Evolutionary conservation across 1,140 invertebrate genomes (phyloP), one percentile per base, ranked within the genome.

Genomic region (Xylocopa sonorina): DNA sequence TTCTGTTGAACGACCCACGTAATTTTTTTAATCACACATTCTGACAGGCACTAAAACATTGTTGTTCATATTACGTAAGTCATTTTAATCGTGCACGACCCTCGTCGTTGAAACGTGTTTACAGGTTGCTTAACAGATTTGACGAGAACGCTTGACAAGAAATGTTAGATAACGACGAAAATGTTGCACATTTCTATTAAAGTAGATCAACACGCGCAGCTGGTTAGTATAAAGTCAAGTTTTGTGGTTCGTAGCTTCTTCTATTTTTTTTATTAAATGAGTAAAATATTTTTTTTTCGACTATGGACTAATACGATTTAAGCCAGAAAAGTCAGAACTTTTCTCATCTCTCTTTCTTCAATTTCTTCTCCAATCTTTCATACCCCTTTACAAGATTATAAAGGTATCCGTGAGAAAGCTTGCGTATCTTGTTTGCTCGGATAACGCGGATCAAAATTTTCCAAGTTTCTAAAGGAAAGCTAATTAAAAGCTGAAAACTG

Each of bases 21-120:
- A 53, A 27, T 77, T 80, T 62, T 57, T 68, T 62, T 66, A 10
- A 7, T 24, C 12, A 43, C 21, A 41, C 71, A 68, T 76, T 80
- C 46, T 38, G 32, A 66, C 60, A 67, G 48, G 46, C 57, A 53
- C 16, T 18, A 41, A 53, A 63, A 73, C 34, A 32, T 16, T 29
- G n/a, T 29, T 41, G 14, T 32, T 50, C 24, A 21, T 32, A 21
- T 75, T 75, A 53, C 43, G 34, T 32, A 75, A 75, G n/a, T 18
- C 34, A 9, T 2, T 53, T 53, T 18, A 32, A 53, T 64, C 27
- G 9, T 21, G 24, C 24, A 21, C 10, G 9, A 60, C 18, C 34
- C 24, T 53, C 32, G 24, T 3, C 14, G 16, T 43, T 46, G 38
- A 51, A n/a, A n/a, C 14, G 43, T 10, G 12, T 41, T 16, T 41